Conservation (phyloP, 2,113 vertebrate genomes). For the Odontesthes bonariensis region DNA sequence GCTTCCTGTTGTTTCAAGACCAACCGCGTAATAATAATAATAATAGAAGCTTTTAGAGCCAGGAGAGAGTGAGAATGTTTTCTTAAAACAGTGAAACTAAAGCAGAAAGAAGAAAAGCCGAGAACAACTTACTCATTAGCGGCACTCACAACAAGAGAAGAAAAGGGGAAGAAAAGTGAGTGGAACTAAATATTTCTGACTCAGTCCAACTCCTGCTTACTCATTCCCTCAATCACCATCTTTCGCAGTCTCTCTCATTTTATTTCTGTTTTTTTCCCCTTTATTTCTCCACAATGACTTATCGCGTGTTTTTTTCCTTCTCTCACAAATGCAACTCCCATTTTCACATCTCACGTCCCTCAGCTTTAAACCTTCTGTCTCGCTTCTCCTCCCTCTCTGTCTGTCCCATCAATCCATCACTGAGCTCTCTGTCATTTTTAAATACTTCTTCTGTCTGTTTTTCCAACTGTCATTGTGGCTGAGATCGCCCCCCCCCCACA, state of each 20-base stretch:
- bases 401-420: conserved; percentile 67
- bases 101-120: conserved; percentile 19
- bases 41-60: conserved; percentile 35
- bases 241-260: conserved; percentile 43
- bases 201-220: conserved; percentile 55
- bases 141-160: conserved; percentile 25
- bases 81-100: not conserved
- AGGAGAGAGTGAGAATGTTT: conserved; percentile 13
- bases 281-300: conserved; percentile 29
- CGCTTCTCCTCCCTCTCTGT: conserved; percentile 24
- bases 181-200: conserved; percentile 60
- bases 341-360: conserved; percentile 29
- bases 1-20: conserved; percentile 49
- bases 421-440: conserved; percentile 55
- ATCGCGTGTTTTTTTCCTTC: conserved; percentile 12
- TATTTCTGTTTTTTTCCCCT: conserved; percentile 45
- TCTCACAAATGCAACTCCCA: conserved; percentile 1
- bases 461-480: conserved; percentile 68
- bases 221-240: conserved; percentile 61
- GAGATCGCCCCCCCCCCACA: not conserved
- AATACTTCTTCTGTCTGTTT: conserved; percentile 64
- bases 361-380: conserved; percentile 17
- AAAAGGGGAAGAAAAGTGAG: conserved; percentile 31
- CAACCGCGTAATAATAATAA: conserved; percentile 34
- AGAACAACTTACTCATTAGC: conserved; percentile 39